These are phyloP conservation scores for Hydrozoanthus gracilis DNA, from an alignment of 92 coral and sea anemone species.

Conservation along the genomic window DNA sequence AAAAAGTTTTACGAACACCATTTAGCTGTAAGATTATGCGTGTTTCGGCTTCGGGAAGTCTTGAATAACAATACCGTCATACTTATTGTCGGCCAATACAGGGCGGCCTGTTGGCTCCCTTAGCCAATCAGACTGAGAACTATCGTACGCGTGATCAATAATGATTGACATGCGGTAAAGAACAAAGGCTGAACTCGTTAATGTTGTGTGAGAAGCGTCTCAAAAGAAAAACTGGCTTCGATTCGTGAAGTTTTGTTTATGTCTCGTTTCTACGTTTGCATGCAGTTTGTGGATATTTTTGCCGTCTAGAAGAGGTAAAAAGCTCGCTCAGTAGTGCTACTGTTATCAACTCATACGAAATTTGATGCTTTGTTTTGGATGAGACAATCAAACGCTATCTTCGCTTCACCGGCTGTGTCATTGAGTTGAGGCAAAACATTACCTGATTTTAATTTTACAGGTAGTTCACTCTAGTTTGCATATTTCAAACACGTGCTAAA, in stretches of 20 bases:
- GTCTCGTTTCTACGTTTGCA: not conserved
- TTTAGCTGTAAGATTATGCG: too few species aligned
- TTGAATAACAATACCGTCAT: not conserved
- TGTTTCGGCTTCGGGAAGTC: not conserved
- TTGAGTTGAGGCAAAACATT: not conserved
- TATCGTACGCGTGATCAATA: slow-evolving; percentile 28
- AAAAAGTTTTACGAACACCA: too few species aligned
- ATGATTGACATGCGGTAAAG: slow-evolving; percentile 35
- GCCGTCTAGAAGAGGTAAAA: not conserved
- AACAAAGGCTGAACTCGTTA: slow-evolving; percentile 10
- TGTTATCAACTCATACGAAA: not conserved
- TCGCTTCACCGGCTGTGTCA: not conserved
- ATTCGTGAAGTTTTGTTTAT: not conserved
- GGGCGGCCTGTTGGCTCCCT: not conserved
- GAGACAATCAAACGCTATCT: not conserved
- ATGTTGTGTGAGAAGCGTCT: slow-evolving; percentile 3
- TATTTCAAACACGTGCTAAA: slow-evolving; percentile 35
- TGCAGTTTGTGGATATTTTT: not conserved
- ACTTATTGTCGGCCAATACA: slow-evolving; percentile 25
- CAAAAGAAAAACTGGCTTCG: not conserved
- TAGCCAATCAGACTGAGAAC: slow-evolving; percentile 27
- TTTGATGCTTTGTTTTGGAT: not conserved
- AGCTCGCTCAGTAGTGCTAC: not conserved
- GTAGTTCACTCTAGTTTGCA: slow-evolving; percentile 1
- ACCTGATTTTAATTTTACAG: not conserved